phyloP scores from a whole-genome alignment of 1,140 invertebrate species.

The Schmidtea mediterranea region DNA sequence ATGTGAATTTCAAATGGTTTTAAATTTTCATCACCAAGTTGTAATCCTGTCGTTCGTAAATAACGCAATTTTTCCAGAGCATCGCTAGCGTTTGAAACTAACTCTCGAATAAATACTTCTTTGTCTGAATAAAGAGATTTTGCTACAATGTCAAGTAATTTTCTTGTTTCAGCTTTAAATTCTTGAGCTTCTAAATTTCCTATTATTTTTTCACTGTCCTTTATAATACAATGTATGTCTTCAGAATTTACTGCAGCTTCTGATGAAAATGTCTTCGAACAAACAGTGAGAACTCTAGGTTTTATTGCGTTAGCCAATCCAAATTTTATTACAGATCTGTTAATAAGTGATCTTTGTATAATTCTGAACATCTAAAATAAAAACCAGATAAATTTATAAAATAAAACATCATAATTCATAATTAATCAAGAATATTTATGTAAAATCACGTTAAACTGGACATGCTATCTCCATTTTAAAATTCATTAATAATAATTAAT shows the following conservation, averaged over 20 bases:
- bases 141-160: constrained; percentile 81
- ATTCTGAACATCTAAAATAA: too few species aligned
- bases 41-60: constrained; percentile 32
- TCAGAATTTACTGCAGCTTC: background rate
- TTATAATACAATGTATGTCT: background rate
- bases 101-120: constrained; percentile 76
- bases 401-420: too few species aligned
- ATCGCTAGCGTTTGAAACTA: constrained; percentile 87
- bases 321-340: too few species aligned
- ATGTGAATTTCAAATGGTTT: constrained; percentile 53
- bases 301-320: too few species aligned
- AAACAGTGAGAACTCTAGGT: too few species aligned
- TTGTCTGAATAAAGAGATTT: constrained; percentile 86
- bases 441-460: too few species aligned
- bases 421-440: too few species aligned
- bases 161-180: constrained; percentile 80
- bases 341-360: too few species aligned
- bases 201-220: background rate
- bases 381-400: too few species aligned
- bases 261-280: background rate
- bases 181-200: constrained; percentile 25
- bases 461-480: too few species aligned
- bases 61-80: constrained; percentile 60
- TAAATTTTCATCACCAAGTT: constrained; percentile 14
- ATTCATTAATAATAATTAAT: too few species aligned